Percentiles rank a stretch among this genome's conserved stretches.
Evolutionary conservation across 2,888 invertebrate genomes (phyloP).

Genomic region (Strigamia transsilvanica): DNA sequence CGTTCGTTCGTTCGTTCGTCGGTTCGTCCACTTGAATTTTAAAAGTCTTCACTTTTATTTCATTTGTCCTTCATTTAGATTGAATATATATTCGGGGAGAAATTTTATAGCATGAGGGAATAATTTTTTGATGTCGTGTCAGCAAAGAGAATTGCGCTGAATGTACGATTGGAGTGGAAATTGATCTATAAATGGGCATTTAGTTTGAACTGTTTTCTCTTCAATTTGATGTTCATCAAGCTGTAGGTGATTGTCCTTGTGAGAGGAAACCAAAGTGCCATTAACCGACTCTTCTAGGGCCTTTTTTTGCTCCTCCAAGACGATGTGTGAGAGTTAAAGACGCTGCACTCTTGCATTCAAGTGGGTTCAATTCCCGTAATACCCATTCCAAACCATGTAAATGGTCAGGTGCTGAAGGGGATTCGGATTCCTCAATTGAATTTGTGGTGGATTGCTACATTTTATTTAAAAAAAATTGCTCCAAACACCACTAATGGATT

Average conservation of each 20-base stretch:
- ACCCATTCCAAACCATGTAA: constrained; percentile 23
- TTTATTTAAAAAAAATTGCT: constrained; percentile 7
- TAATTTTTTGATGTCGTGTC: not conserved
- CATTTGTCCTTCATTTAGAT: not conserved
- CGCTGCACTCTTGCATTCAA: constrained; percentile 46
- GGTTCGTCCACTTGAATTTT: constrained; percentile 22
- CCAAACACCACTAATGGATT: not conserved
- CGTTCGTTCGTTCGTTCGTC: too few species aligned
- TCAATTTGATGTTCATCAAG: constrained; percentile 53
- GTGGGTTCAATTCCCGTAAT: constrained; percentile 46
- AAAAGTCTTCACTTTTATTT: not conserved
- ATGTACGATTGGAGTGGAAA: constrained; percentile 5
- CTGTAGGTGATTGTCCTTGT: constrained; percentile 48
- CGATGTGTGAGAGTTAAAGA: constrained; percentile 42
- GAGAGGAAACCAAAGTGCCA: constrained; percentile 50
- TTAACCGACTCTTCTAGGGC: constrained; percentile 28
- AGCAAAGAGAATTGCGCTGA: not conserved
- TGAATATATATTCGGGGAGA: not conserved
- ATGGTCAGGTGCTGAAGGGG: constrained; percentile 36
- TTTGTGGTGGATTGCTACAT: not conserved
- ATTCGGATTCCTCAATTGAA: not conserved
- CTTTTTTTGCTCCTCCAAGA: constrained; percentile 22
- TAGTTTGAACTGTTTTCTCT: constrained; percentile 53
- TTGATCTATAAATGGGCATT: constrained; percentile 51
- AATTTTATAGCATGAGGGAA: not conserved